Base-by-base conservation (phyloP, 2,797 vertebrate species). In the Pteropus rufus region DNA sequence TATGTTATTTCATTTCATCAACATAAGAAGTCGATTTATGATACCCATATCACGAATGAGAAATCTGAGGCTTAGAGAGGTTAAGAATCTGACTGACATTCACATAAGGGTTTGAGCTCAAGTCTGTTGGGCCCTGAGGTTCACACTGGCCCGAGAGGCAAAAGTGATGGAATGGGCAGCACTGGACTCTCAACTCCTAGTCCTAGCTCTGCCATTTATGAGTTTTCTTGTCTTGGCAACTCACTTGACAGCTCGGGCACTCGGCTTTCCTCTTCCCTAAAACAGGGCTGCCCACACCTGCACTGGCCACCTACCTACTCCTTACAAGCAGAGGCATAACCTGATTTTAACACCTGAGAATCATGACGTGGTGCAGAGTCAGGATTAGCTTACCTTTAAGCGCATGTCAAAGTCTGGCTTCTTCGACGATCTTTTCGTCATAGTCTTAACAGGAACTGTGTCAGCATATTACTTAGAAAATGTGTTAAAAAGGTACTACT, bases 161-260 rank as follows among this genome's bases (percentile, higher is more conserved):
- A 39, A 39, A 1, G 7, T 19, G 41, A 10, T n/a, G 7, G 12
- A 65, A 5, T 11, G 34, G 23, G 24, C 58, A 26, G 11, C 3
- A 3, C 0, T 11, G 3, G 14, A 24, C 5, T 67, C n/a, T 54
- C 15, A 34, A 26, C 0, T 3, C 56, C 19, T 11, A 18, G 4
- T 34, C 49, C 36, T 34, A 29, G 11, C 29, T 87, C 41, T 88
- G 23, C 46, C 65, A 39, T 70, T 82, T 64, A 77, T 12, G 21
- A 82, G 15, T 70, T 73, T 36, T 19, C 36, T 14, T 31, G 10
- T 52, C 34, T 81, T 34, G 10, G 15, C 14, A 93, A 77, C 16
- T 58, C 36, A 89, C 1, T 56, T 39, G 41, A 36, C 5, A 65
- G 67, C 41, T 34, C 34, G 10, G 7, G 31, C 7, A 70, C 34